Base-by-base conservation (phyloP, 2,113 vertebrate species). In the Nerophis ophidion region DNA sequence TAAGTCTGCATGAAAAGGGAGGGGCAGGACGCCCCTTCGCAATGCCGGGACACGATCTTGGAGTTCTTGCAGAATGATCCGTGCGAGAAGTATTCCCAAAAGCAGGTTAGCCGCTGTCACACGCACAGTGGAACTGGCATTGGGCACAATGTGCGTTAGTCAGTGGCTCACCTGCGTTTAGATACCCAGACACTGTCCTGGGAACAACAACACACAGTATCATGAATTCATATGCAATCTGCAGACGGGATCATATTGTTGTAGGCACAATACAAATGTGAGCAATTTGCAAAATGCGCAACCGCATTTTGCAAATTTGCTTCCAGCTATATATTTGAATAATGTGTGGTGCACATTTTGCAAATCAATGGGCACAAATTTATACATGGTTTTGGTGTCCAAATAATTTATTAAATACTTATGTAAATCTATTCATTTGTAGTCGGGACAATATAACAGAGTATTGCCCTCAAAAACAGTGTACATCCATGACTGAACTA, bases 61-160 rank as follows among this genome's bases (percentile, higher is more conserved):
- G 34, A 7, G 14, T 55, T 63, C 68, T 47, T 57, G 61, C 19
- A 53, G 50, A 44, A 13, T 33, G 74, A 50, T 57, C 63, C 61
- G 58, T 33, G 75, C 80, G 48, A 66, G 78, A 63, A 88, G 86
- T 81, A 77, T 86, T 93, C 92, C 94, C 91, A 97, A 93, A 93
- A 91, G 88, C 95, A 93, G 93, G 93, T 98, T 97, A 98, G 96
- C 96, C 96, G 96, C 96, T 99, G 96, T 99, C 96, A 97, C 96
- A 98, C 96, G 96, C 96, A 98, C 96, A 99, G 96, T 99, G 96
- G 94, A 90, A 88, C 81, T 87, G 69, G 72, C 68, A 91, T 91
- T 74, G 91, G 85, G 90, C 96, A 90, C 96, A 99, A 95, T 98
- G 96, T 99, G 96, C 96, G 91, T 96, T 97, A 96, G 96, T 96